Conservation (phyloP, 1,140 invertebrate species). For the Schlechtendalia chinensis region DNA sequence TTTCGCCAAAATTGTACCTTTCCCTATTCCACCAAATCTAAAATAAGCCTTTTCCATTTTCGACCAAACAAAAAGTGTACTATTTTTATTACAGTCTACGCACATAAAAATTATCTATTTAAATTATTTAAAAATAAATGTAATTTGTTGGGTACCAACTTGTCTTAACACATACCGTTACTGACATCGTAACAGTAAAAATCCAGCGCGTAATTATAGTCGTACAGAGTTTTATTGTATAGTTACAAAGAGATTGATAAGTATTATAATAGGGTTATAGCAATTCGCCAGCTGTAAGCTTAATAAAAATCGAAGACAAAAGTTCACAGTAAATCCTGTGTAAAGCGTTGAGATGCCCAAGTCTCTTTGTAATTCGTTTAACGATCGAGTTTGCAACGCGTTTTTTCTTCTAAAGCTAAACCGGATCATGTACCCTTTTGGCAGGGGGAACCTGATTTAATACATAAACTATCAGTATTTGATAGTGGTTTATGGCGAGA, state of each 20-base stretch:
- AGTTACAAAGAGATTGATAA: constrained; percentile 14
- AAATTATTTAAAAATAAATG: no score
- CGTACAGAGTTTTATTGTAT: not conserved
- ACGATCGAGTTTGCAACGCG: not conserved
- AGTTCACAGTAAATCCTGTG: not conserved
- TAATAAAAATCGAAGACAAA: constrained; percentile 19
- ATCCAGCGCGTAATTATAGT: not conserved
- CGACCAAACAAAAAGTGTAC: no score
- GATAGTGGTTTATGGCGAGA: not conserved
- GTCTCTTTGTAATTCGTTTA: constrained; percentile 15
- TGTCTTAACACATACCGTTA: not conserved
- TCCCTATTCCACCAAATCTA: no score
- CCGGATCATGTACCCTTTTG: constrained; percentile 17
- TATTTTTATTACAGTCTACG: no score
- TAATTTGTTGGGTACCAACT: no score
- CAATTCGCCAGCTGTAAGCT: not conserved
- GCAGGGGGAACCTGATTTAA: not conserved
- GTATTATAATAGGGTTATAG: constrained; percentile 25
- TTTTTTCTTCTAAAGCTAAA: not conserved
- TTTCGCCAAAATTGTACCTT: no score
- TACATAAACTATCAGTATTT: constrained; percentile 13
- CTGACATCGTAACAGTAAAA: not conserved
- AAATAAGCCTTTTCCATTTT: no score
- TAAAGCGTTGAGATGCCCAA: not conserved
- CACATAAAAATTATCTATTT: no score